These are phyloP conservation scores for Pseudolycoriella hygida DNA, from an alignment of 2,888 invertebrate genomes.

Conservation along the genomic window DNA sequence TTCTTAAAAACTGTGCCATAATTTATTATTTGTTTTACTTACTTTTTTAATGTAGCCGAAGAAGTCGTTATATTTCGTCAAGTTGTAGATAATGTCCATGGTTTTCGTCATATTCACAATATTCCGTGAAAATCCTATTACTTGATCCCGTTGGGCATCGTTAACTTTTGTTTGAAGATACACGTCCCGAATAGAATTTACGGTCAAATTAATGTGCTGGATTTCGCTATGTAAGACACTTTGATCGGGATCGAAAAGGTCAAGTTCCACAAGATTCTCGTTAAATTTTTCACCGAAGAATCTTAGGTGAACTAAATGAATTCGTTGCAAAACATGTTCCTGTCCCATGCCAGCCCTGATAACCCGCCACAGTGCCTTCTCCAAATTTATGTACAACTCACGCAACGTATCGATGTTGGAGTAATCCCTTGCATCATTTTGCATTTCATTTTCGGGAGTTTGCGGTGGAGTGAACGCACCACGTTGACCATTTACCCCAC, in stretches of 20 bases:
- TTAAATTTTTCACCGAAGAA: conserved; percentile 1
- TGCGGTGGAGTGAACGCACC: too few relatives aligned
- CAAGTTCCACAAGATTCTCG: background rate
- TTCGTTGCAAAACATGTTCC: conserved; percentile 2
- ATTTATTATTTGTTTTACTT: too few relatives aligned
- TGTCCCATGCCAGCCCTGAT: background rate
- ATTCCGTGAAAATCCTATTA: background rate
- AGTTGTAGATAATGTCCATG: background rate
- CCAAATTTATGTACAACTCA: conserved; percentile 21
- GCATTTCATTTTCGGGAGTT: too few relatives aligned
- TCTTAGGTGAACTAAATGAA: conserved; percentile 1
- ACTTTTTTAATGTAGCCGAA: conserved; percentile 2
- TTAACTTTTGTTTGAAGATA: background rate
- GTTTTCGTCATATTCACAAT: conserved; percentile 3
- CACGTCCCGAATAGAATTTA: background rate
- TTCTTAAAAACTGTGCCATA: too few relatives aligned
- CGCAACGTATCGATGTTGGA: too few relatives aligned
- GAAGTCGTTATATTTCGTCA: background rate
- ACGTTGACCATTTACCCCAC: too few relatives aligned
- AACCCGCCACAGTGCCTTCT: conserved; percentile 17
- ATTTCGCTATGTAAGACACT: background rate
- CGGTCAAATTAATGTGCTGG: background rate
- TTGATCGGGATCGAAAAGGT: background rate
- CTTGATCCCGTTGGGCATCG: background rate
- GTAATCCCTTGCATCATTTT: too few relatives aligned